A percentile compares a stretch with the other conserved stretches of the same genome.
Conservation (phyloP, 2,888 invertebrate species). For the Caenorhabditis afra region DNA sequence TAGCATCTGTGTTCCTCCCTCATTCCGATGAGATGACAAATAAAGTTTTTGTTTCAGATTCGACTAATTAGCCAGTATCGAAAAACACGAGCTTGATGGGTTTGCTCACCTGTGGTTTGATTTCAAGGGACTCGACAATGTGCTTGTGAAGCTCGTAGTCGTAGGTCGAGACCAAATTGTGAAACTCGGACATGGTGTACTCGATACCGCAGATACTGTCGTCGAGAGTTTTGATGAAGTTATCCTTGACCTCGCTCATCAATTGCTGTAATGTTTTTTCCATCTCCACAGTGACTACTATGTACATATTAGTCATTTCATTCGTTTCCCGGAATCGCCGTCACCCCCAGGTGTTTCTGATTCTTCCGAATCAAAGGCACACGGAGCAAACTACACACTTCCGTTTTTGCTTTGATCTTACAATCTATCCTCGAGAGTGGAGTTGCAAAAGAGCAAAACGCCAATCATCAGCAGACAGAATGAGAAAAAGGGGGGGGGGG, state of each 20-base stretch:
- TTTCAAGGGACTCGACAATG: slow-evolving; percentile 87
- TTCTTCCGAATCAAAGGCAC: not conserved
- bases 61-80: not conserved
- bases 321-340: too few species aligned
- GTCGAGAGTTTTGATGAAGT: slow-evolving; percentile 94
- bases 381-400: not conserved
- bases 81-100: too few species aligned
- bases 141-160: slow-evolving; percentile 88
- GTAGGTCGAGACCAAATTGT: slow-evolving; percentile 87
- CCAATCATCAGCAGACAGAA: not conserved
- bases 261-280: slow-evolving; percentile 91
- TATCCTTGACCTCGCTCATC: slow-evolving; percentile 96
- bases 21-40: too few species aligned
- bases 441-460: not conserved
- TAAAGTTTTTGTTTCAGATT: not conserved
- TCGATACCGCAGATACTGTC: slow-evolving; percentile 82
- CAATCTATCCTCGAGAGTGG: not conserved
- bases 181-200: slow-evolving; percentile 88
- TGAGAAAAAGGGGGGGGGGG: too few species aligned
- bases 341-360: too few species aligned
- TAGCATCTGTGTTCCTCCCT: too few species aligned
- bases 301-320: too few species aligned
- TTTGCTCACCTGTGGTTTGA: slow-evolving; percentile 87
- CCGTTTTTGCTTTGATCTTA: not conserved
- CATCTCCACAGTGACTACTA: too few species aligned